Percentiles rank a stretch among this genome's conserved stretches.
Conservation (phyloP, 2,888 invertebrate genomes). For the Apamea anceps region DNA sequence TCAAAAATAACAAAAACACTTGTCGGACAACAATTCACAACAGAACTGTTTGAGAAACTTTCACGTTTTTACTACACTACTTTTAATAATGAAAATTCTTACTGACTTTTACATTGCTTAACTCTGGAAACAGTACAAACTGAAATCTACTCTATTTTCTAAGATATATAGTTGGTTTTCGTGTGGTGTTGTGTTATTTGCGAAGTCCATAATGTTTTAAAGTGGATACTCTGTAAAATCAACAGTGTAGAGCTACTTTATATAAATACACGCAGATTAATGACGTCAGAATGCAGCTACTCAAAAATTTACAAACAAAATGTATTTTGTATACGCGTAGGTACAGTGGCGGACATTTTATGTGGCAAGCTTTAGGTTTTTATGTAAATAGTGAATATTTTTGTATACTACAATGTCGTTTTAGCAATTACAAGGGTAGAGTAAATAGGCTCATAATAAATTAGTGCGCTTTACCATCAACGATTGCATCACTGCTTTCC, state of each 20-base stretch:
- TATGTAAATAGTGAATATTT: neutral
- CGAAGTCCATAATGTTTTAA: slow-evolving; percentile 38
- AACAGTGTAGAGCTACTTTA: slow-evolving; percentile 43
- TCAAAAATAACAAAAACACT: slow-evolving; percentile 49
- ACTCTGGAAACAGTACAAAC: neutral
- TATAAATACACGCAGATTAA: slow-evolving; percentile 50
- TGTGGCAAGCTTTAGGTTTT: neutral
- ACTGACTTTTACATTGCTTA: slow-evolving; percentile 27
- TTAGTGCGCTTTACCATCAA: no score
- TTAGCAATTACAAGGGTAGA: no score
- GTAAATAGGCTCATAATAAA: no score
- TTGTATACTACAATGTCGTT: neutral
- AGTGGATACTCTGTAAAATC: slow-evolving; percentile 53
- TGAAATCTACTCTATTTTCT: fast-evolving
- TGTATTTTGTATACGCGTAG: slow-evolving; percentile 30
- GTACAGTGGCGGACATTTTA: slow-evolving; percentile 41
- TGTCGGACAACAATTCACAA: slow-evolving; percentile 40
- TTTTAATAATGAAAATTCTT: slow-evolving; percentile 61
- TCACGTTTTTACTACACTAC: slow-evolving; percentile 50
- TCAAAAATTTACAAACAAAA: slow-evolving; percentile 47
- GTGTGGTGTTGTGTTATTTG: neutral
- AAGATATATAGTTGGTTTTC: neutral
- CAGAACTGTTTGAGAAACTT: slow-evolving; percentile 46
- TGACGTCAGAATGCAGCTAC: slow-evolving; percentile 45
- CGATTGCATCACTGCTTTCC: no score